phyloP scores from a whole-genome alignment of 2,113 vertebrate species.

The Haplochromis burtoni region DNA sequence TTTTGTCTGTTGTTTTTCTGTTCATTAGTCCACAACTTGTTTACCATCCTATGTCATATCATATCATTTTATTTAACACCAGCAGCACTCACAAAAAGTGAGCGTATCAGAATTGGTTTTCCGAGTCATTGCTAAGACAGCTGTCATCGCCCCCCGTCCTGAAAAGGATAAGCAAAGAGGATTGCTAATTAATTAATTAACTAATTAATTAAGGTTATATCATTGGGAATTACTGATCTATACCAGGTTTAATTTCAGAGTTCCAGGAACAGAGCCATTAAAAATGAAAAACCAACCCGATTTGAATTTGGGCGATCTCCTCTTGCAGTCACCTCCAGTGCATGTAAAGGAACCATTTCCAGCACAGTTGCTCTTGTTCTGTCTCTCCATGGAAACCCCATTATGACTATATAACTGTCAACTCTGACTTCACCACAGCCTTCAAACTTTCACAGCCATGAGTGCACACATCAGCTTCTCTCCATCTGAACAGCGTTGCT shows the following conservation, averaged over 20 bases:
- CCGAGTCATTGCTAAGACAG: background rate
- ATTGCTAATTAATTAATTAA: background rate
- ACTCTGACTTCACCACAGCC: background rate
- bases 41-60: background rate
- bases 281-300: background rate
- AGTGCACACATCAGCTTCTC: background rate
- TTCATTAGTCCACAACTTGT: background rate
- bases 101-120: background rate
- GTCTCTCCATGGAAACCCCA: background rate
- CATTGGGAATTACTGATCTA: background rate
- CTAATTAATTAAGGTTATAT: background rate
- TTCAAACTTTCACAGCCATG: background rate
- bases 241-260: background rate
- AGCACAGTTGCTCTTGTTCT: background rate
- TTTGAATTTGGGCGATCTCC: background rate
- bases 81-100: background rate
- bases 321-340: background rate
- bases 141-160: background rate
- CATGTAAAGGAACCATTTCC: background rate
- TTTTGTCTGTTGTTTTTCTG: background rate
- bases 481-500: background rate
- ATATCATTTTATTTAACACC: background rate
- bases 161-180: background rate
- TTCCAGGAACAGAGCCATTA: background rate
- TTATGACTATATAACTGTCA: background rate